Evolutionary conservation across 2,888 invertebrate species (phyloP).

Genomic region (Apocheima hispidaria): DNA sequence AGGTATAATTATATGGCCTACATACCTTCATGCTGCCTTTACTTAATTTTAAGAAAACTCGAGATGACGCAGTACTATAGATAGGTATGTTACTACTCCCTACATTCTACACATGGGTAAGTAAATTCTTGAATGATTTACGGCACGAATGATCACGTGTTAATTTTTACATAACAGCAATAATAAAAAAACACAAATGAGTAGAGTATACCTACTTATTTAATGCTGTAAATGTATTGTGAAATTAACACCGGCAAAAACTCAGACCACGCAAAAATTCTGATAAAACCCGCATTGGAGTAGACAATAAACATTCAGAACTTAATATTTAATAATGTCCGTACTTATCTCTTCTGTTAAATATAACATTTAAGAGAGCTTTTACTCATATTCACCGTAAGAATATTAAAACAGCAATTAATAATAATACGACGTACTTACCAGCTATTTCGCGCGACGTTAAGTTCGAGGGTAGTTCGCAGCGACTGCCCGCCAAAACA

Average conservation of each 20-base stretch:
- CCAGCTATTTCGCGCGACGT: conserved; percentile 72
- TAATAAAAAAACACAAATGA: not conserved
- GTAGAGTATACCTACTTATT: not conserved
- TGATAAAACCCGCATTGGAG: not conserved
- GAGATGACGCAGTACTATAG: too few species aligned
- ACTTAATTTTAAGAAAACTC: too few species aligned
- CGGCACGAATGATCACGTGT: too few species aligned
- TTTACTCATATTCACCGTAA: conserved; percentile 28
- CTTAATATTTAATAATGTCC: not conserved
- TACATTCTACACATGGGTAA: too few species aligned
- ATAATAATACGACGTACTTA: conserved; percentile 63
- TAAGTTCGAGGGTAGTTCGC: conserved; percentile 47
- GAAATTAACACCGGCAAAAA: conserved; percentile 22
- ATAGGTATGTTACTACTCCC: too few species aligned
- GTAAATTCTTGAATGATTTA: too few species aligned
- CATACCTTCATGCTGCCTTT: too few species aligned
- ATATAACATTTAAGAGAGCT: conserved; percentile 12
- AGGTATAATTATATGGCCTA: too few species aligned
- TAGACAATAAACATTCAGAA: conserved; percentile 12
- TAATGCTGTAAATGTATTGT: not conserved
- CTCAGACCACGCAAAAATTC: conserved; percentile 1
- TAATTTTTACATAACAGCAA: not conserved
- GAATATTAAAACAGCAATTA: conserved; percentile 38
- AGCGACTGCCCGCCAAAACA: conserved; percentile 63
- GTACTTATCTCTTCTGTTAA: conserved; percentile 13